Percentiles rank a stretch among this genome's conserved stretches.
Evolutionary conservation across 2,888 invertebrate species (phyloP).

Genomic region (Nymphalis c-album): DNA sequence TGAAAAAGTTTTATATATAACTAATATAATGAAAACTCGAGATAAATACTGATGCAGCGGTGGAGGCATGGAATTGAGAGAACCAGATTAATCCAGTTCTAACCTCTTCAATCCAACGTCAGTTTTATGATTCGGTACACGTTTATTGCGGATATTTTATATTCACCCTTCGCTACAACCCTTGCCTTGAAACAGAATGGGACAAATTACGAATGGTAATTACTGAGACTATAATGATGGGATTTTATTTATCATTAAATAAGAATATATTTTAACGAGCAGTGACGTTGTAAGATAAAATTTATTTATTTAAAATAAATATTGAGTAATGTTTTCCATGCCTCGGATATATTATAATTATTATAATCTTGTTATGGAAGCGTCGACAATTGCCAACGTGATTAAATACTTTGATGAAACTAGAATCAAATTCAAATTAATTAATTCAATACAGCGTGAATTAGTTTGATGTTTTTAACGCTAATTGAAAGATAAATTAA

Average conservation of each 20-base stretch:
- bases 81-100: slow-evolving; percentile 46
- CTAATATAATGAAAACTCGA: background rate
- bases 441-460: too few species aligned
- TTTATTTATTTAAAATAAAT: too few species aligned
- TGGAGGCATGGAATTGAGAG: slow-evolving; percentile 42
- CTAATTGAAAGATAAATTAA: too few species aligned
- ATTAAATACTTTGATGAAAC: too few species aligned
- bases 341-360: too few species aligned
- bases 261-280: too few species aligned
- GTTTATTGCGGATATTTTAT: slow-evolving; percentile 31
- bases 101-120: slow-evolving; percentile 46
- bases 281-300: too few species aligned
- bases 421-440: too few species aligned
- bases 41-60: background rate
- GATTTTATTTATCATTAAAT: slow-evolving; percentile 12
- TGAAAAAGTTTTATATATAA: background rate
- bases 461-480: too few species aligned
- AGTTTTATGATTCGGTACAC: slow-evolving; percentile 38
- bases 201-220: slow-evolving; percentile 31
- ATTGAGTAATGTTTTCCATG: too few species aligned
- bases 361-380: too few species aligned
- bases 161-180: slow-evolving; percentile 28
- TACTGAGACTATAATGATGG: slow-evolving; percentile 16
- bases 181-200: slow-evolving; percentile 26
- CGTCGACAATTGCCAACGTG: too few species aligned